Conservation (phyloP, 2,113 vertebrate species). For the Astur gentilis region DNA sequence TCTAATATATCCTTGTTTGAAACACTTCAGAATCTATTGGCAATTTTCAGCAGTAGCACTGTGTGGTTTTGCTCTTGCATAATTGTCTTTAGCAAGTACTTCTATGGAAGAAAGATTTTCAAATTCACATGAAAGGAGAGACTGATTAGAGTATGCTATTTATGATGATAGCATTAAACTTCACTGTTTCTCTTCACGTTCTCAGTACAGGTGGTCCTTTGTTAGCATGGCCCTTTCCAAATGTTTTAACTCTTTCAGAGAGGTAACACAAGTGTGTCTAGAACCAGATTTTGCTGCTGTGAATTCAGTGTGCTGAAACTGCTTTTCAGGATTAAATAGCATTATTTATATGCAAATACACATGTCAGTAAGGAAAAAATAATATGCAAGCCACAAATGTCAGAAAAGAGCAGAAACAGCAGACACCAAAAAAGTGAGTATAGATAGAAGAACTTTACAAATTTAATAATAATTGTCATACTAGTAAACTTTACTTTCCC, state of each 20-base stretch:
- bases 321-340: neutral
- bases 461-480: neutral
- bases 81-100: conserved; percentile 9
- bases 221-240: neutral
- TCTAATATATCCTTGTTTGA: conserved; percentile 48
- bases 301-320: neutral
- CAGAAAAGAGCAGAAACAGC: neutral
- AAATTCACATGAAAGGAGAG: conserved; percentile 16
- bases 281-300: neutral
- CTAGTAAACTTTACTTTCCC: neutral
- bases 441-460: neutral
- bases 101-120: conserved; percentile 11
- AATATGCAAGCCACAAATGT: neutral
- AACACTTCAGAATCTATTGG: conserved; percentile 44
- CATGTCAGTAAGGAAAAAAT: neutral
- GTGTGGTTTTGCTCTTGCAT: neutral
- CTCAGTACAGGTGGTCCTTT: neutral
- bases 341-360: neutral
- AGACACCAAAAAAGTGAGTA: neutral
- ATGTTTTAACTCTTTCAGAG: conserved; percentile 1
- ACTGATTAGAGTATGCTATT: neutral
- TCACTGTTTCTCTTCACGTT: neutral
- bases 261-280: neutral
- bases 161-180: conserved; percentile 20
- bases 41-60: conserved; percentile 9